phyloP scores from a whole-genome alignment of 2,113 vertebrate species.

The Apaloderma vittatum region DNA sequence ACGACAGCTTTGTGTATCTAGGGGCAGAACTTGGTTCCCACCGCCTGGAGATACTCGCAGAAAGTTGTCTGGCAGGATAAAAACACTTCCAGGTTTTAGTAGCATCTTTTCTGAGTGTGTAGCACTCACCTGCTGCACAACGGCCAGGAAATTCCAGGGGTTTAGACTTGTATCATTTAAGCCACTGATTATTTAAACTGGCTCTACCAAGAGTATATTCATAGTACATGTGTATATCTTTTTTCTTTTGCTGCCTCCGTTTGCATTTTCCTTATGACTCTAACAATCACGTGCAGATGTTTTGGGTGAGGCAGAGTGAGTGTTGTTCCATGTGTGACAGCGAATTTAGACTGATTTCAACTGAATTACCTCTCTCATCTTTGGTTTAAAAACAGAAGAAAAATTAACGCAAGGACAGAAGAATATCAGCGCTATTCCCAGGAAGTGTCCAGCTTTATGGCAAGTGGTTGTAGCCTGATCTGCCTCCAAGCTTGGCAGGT shows the following conservation, averaged over 20 bases:
- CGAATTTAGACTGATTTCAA: not conserved
- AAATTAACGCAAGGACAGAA: not conserved
- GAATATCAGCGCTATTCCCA: not conserved
- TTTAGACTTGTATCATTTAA: not conserved
- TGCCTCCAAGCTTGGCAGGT: not conserved
- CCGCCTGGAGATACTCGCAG: not conserved
- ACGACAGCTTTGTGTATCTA: not conserved
- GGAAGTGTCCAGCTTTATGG: not conserved
- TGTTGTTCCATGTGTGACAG: not conserved
- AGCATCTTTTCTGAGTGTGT: not conserved
- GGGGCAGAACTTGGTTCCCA: not conserved
- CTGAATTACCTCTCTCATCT: not conserved
- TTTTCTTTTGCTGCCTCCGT: not conserved
- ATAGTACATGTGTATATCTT: accelerated
- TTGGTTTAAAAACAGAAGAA: not conserved
- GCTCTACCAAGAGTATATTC: not conserved
- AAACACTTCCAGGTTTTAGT: not conserved
- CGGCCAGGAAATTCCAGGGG: not conserved
- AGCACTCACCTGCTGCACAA: not conserved
- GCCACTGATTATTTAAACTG: not conserved
- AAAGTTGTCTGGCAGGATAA: not conserved
- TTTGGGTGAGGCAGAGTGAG: not conserved
- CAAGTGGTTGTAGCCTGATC: not conserved
- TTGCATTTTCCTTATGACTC: not conserved
- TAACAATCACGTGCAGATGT: not conserved